A percentile compares a stretch with the other conserved stretches of the same genome.
phyloP scores from a whole-genome alignment of 2,113 vertebrate species.

The Trematocara macrostoma region DNA sequence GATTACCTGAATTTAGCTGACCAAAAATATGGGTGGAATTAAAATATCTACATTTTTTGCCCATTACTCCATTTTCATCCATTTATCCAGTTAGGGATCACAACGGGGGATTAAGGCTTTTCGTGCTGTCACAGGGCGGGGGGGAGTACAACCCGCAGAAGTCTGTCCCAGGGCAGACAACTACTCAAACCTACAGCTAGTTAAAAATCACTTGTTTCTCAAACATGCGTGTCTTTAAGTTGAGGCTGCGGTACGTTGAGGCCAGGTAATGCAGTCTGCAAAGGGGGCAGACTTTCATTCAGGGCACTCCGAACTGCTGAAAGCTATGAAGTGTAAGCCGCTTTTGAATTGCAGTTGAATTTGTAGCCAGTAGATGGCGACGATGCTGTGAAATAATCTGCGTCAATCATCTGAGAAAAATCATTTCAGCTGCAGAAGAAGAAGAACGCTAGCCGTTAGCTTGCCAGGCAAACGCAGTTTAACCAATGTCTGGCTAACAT shows the following conservation, averaged over 20 bases:
- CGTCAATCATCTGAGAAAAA: not conserved
- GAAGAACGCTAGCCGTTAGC: conserved; percentile 10
- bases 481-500: conserved; percentile 4
- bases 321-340: not conserved
- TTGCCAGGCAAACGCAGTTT: not conserved
- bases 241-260: not conserved
- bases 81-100: not conserved
- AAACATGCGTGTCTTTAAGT: not conserved
- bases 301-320: not conserved
- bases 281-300: not conserved
- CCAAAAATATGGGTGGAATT: not conserved
- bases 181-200: not conserved
- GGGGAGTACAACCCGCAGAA: not conserved
- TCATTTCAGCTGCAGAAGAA: not conserved
- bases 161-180: not conserved
- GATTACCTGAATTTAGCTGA: not conserved
- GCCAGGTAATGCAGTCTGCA: not conserved
- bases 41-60: not conserved
- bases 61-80: not conserved
- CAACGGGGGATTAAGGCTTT: not conserved
- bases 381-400: not conserved
- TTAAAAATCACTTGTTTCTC: not conserved
- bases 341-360: not conserved
- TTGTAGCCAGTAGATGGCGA: conserved; percentile 4
- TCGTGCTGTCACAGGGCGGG: not conserved